Conservation (phyloP, 2,888 invertebrate genomes). For the Agrotis ipsilon region DNA sequence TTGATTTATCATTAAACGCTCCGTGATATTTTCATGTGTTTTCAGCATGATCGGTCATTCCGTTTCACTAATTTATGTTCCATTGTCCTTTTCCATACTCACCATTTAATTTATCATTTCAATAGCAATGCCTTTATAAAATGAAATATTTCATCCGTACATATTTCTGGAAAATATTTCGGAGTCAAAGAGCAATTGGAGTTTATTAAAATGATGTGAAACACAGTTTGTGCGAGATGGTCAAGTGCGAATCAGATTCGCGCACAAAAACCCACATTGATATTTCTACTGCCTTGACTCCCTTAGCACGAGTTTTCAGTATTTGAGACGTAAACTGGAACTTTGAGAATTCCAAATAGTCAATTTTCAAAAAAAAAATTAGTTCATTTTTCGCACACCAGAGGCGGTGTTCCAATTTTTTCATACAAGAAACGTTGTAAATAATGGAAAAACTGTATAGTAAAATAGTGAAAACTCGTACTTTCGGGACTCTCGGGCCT, state of each 20-base stretch:
- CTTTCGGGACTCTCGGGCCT: too few species aligned
- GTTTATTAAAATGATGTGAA: background rate
- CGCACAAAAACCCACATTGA: background rate
- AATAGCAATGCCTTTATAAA: conserved; percentile 17
- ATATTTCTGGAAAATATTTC: conserved; percentile 1
- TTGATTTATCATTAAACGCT: conserved; percentile 12
- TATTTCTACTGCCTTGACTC: too few species aligned
- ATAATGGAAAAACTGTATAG: too few species aligned
- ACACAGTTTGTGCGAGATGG: background rate
- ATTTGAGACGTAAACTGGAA: too few species aligned
- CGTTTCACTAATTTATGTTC: conserved; percentile 25
- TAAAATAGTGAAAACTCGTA: too few species aligned
- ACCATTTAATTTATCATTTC: conserved; percentile 19
- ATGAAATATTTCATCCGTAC: background rate
- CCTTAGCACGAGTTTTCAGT: background rate
- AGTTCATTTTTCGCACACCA: too few species aligned
- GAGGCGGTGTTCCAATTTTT: too few species aligned
- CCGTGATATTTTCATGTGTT: conserved; percentile 13
- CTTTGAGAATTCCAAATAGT: too few species aligned
- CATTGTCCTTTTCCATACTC: conserved; percentile 1
- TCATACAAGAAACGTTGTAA: too few species aligned
- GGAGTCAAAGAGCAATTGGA: background rate
- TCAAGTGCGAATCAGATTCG: background rate
- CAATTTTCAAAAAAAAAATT: too few species aligned
- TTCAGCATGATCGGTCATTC: conserved; percentile 6